Evolutionary conservation across 2,888 invertebrate species (phyloP).

Genomic region (Pycnomerus fuliginosus): DNA sequence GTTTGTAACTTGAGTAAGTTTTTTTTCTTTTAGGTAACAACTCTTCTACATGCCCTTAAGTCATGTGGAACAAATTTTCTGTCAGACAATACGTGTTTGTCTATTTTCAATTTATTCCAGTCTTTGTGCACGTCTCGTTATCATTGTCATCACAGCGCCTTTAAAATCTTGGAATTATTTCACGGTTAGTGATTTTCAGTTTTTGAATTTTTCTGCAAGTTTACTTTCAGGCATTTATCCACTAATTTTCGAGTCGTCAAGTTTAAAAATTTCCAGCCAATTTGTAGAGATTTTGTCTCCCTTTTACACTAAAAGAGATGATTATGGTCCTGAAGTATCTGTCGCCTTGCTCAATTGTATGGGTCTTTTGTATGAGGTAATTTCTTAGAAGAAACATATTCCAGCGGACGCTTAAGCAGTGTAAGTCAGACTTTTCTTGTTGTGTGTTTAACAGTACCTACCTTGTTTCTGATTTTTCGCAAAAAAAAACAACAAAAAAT

Average conservation of each 20-base stretch:
- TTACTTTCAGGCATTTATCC: conserved; percentile 22
- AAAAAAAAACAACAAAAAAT: too few relatives aligned
- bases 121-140: conserved; percentile 41
- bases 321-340: conserved; percentile 49
- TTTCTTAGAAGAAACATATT: conserved; percentile 3
- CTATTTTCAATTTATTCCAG: conserved; percentile 40
- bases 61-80: conserved; percentile 35
- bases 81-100: conserved; percentile 34
- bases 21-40: too few relatives aligned
- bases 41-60: conserved; percentile 44
- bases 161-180: conserved; percentile 42
- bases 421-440: too few relatives aligned
- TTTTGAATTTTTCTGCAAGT: conserved; percentile 37
- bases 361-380: conserved; percentile 48
- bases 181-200: conserved; percentile 22
- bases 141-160: conserved; percentile 42
- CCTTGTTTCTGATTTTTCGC: too few relatives aligned
- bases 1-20: too few relatives aligned
- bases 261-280: too few relatives aligned
- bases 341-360: conserved; percentile 51
- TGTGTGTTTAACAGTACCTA: too few relatives aligned
- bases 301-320: conserved; percentile 36
- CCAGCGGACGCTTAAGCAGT: conserved; percentile 2
- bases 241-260: conserved; percentile 3
- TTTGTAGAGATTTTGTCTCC: conserved; percentile 35